Base-by-base conservation (phyloP, 2,797 vertebrate genomes). In the Alosa sapidissima region DNA sequence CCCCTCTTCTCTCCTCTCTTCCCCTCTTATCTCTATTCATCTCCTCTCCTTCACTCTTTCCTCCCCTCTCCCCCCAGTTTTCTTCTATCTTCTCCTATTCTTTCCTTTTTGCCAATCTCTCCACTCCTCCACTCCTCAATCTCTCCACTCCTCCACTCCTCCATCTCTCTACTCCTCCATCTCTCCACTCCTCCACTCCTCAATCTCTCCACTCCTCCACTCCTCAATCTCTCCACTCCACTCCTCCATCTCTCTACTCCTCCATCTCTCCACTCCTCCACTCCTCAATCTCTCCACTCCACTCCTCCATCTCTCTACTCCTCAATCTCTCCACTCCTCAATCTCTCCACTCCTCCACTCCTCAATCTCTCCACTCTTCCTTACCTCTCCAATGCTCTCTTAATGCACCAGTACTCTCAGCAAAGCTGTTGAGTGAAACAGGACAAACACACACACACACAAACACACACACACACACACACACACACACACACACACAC, bases 71-170 rank as follows among this genome's bases (percentile, higher is more conserved):
- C 52, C 49, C 33, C 10, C 33, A 13, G 5, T 21, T 11, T 5
- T 19, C 41, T 51, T 3, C 21, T 60, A 1, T 81, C 52, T 72
- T 83, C 72, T 54, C 54, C 60, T 82, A 49, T 83, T 21, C 85
- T 87, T 62, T 85, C 83, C 62, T 28, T 8, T 33, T 28, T 68
- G 62, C 28, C 62, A 28, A 33, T 28, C 28, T 14, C 65, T 72
- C 2, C 65, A 28, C 28, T 28, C 28, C 28, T 28, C 28, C 28
- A 28, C 28, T 28, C 28, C 33, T 13, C 51, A 0, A 28, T 28
- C 28, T 28, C 28, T 28, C 28, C 1, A 28, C 0, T 19, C 2
- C 28, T 28, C 28, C 28, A 28, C 28, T 28, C 28, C 28, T 28
- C 28, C 28, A 28, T 28, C 28, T 28, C 28, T 28, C 28, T 1